Percentiles rank a stretch among this genome's conserved stretches.
These are phyloP conservation scores for Poeciliopsis presidionis DNA, from an alignment of 2,797 vertebrate genomes.

Conservation along the genomic window DNA sequence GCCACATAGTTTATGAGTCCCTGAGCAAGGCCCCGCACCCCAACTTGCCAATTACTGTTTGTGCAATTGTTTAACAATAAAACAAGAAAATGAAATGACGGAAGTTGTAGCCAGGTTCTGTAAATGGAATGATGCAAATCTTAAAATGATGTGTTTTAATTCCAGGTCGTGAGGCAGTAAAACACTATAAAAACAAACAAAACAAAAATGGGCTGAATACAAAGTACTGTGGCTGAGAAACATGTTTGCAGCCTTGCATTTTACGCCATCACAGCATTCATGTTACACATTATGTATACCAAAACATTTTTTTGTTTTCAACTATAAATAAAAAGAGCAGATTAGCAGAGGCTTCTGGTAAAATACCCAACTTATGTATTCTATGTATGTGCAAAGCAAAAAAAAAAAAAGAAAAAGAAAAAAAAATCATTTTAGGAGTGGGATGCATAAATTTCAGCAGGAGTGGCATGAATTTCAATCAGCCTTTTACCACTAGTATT, in stretches of 20 bases:
- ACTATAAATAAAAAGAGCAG: conserved; percentile 31
- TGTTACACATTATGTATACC: conserved; percentile 11
- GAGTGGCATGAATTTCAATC: conserved; percentile 22
- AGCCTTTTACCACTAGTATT: neutral
- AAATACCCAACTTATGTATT: conserved; percentile 9
- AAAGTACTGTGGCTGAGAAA: neutral
- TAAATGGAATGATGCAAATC: no score
- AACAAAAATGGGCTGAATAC: no score
- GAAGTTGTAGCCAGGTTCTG: no score
- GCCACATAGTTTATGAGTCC: neutral
- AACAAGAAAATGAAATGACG: no score
- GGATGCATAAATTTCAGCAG: conserved; percentile 13
- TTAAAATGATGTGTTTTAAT: no score
- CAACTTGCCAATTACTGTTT: neutral
- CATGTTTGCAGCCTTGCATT: neutral
- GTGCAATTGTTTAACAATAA: neutral
- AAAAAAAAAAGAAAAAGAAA: neutral
- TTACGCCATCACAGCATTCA: neutral
- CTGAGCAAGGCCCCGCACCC: neutral
- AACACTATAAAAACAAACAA: no score
- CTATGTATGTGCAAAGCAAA: conserved; percentile 2
- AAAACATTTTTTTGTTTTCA: conserved; percentile 18
- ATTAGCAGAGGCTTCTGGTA: conserved; percentile 11
- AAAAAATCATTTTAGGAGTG: conserved; percentile 8
- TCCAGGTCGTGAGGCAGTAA: no score